phyloP scores from a whole-genome alignment of 2,113 vertebrate species.

The Nannospalax galili region DNA sequence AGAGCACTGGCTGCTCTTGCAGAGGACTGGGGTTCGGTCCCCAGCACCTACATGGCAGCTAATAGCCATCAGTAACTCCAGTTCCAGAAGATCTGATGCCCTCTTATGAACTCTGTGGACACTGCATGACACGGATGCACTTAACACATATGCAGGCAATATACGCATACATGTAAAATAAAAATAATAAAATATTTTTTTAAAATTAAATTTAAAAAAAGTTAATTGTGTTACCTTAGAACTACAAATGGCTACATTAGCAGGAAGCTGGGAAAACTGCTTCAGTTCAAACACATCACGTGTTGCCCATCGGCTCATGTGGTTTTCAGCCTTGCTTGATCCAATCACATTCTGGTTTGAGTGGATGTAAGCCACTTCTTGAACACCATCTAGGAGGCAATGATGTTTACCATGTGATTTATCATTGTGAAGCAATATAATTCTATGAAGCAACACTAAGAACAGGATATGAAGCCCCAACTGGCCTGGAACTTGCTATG shows the following conservation, averaged over 20 bases:
- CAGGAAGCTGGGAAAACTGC: constrained; percentile 95
- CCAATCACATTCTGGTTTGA: constrained; percentile 97
- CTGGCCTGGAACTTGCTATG: not conserved
- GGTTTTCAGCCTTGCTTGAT: constrained; percentile 95
- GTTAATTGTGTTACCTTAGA: constrained; percentile 88
- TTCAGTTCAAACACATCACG: constrained; percentile 93
- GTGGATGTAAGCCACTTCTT: constrained; percentile 93
- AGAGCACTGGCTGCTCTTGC: no score
- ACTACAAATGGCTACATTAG: constrained; percentile 88
- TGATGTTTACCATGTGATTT: not conserved
- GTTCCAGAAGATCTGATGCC: no score
- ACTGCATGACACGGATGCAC: no score
- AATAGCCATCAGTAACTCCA: no score
- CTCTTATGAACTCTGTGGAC: no score
- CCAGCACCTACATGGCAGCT: no score
- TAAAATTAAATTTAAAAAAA: constrained; percentile 49
- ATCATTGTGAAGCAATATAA: not conserved
- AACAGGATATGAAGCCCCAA: not conserved
- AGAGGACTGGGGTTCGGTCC: no score
- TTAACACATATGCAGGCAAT: no score
- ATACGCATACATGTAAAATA: no score
- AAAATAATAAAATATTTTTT: no score
- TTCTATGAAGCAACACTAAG: not conserved
- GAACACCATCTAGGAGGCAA: constrained; percentile 87
- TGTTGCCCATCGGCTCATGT: constrained; percentile 91